Conservation (phyloP, 2,113 vertebrate species). For the Aplodontia rufa region DNA sequence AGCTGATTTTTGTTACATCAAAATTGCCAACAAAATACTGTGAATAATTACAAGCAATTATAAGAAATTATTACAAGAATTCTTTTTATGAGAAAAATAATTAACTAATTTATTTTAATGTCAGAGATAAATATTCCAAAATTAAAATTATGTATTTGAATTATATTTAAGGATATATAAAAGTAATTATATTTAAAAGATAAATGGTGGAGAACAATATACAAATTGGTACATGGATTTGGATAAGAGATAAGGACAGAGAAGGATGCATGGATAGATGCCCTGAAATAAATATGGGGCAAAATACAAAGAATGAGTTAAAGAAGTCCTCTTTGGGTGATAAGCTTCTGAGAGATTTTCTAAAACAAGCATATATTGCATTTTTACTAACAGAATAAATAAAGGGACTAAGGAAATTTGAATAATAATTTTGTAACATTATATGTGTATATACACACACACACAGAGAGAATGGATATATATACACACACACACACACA, state of each 20-base stretch:
- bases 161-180: background rate
- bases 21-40: background rate
- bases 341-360: background rate
- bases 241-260: background rate
- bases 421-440: background rate
- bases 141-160: background rate
- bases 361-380: background rate
- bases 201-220: background rate
- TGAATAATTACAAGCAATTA: background rate
- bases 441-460: background rate
- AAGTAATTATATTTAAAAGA: background rate
- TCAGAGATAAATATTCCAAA: background rate
- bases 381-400: background rate
- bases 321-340: background rate
- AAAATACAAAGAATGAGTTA: background rate
- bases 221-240: background rate
- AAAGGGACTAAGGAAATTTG: background rate
- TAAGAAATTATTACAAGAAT: no score
- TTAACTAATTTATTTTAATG: background rate
- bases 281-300: background rate
- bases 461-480: no score
- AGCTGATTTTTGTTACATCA: background rate
- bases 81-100: background rate
- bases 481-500: no score
- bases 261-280: background rate